phyloP scores from a whole-genome alignment of 2,113 vertebrate species.

The Plecturocebus donacophilus region DNA sequence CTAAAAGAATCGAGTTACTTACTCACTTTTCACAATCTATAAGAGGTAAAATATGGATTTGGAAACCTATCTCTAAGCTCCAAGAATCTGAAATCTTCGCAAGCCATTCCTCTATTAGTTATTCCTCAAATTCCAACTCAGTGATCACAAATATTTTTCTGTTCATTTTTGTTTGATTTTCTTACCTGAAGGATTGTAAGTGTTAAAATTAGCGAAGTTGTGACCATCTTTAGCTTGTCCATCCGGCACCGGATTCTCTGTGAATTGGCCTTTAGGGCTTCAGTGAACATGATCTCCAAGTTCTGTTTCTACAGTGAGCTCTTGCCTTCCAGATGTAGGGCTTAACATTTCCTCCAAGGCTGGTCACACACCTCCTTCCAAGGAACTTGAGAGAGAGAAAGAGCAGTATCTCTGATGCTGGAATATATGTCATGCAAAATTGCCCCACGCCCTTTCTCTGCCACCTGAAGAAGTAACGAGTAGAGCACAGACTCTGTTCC shows the following conservation, averaged over 20 bases:
- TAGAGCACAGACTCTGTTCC: not conserved
- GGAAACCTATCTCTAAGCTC: not conserved
- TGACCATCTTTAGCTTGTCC: not conserved
- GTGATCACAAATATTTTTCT: not conserved
- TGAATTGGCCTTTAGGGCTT: not conserved
- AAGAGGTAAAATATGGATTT: not conserved
- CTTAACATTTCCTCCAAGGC: not conserved
- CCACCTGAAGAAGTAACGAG: not conserved
- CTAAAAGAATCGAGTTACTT: not conserved
- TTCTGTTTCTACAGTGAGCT: fast-evolving
- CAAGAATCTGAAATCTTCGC: not conserved
- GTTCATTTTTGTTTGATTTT: not conserved
- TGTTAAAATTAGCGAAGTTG: not conserved
- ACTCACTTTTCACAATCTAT: not conserved
- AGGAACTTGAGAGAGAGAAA: not conserved
- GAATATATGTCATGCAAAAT: not conserved
- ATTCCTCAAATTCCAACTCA: not conserved
- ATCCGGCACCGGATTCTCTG: not conserved
- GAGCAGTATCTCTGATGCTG: not conserved
- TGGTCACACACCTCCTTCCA: not conserved
- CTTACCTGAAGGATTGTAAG: not conserved
- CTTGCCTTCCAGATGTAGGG: not conserved
- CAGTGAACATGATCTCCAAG: not conserved
- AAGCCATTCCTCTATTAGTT: not conserved
- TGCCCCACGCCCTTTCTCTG: not conserved